These are phyloP conservation scores for Protobothrops flavoviridis DNA, from an alignment of 2,113 vertebrate species.

Conservation along the genomic window DNA sequence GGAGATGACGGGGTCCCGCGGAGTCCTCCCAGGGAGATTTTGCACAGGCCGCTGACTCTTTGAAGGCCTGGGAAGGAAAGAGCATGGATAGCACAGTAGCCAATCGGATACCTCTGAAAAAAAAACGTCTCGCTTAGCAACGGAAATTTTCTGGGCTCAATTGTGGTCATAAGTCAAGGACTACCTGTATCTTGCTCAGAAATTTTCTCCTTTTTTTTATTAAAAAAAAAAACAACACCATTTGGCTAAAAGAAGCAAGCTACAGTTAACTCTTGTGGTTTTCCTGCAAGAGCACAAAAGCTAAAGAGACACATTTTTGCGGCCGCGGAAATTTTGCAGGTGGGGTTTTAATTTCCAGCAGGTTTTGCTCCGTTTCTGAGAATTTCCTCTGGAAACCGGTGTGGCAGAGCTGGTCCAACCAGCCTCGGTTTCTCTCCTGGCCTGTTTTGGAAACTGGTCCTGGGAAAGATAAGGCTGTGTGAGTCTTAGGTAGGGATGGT, in stretches of 20 bases:
- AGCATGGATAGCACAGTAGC: background rate
- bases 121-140: background rate
- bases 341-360: background rate
- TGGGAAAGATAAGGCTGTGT: background rate
- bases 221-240: background rate
- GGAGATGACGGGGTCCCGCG: background rate
- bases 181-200: background rate
- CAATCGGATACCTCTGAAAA: too few species aligned
- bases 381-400: background rate
- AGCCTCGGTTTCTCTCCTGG: background rate
- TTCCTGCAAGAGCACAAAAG: background rate
- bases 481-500: background rate
- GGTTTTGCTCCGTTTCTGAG: background rate
- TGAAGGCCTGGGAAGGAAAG: background rate
- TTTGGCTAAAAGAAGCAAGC: background rate
- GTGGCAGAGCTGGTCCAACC: background rate
- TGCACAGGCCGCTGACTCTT: background rate
- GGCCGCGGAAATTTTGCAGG: background rate
- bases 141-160: background rate
- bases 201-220: background rate
- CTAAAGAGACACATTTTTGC: slow-evolving; percentile 6
- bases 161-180: background rate
- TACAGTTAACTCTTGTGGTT: background rate
- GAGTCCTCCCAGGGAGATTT: background rate
- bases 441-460: background rate